Percentiles rank a stretch among this genome's conserved stretches.
Conservation (phyloP, 2,797 vertebrate species). For the Enteromius thamalakanensis region DNA sequence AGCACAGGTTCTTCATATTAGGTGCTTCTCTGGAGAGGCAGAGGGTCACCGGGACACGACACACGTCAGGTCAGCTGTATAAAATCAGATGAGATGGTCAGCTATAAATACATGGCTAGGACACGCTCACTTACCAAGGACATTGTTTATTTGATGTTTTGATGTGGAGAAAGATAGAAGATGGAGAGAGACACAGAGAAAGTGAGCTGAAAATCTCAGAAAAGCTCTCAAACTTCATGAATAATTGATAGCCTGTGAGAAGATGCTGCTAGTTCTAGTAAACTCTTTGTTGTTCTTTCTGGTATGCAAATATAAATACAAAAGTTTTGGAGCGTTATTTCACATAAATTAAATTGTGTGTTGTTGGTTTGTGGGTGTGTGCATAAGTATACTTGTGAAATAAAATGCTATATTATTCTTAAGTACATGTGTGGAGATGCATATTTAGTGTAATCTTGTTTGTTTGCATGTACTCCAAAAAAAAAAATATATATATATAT, state of each 20-base stretch:
- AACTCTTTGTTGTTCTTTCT: slow-evolving; percentile 6
- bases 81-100: slow-evolving; percentile 13
- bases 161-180: slow-evolving; percentile 8
- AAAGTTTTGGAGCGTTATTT: slow-evolving; percentile 1
- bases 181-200: slow-evolving; percentile 9
- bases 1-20: background rate
- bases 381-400: background rate
- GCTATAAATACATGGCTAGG: slow-evolving; percentile 13
- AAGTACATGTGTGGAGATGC: background rate
- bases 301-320: background rate
- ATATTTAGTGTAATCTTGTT: too few species aligned
- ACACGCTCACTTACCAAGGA: background rate
- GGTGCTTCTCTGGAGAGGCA: background rate
- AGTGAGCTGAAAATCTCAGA: slow-evolving; percentile 16
- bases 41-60: background rate
- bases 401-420: background rate
- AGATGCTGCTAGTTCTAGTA: slow-evolving; percentile 14
- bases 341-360: background rate
- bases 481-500: too few species aligned
- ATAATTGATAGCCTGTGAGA: slow-evolving; percentile 10
- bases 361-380: background rate
- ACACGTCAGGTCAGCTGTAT: slow-evolving; percentile 20
- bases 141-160: slow-evolving; percentile 24
- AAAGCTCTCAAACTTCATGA: slow-evolving; percentile 25
- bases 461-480: background rate